Evolutionary conservation across 2,113 vertebrate genomes (phyloP).

Genomic region (Octodon degus): DNA sequence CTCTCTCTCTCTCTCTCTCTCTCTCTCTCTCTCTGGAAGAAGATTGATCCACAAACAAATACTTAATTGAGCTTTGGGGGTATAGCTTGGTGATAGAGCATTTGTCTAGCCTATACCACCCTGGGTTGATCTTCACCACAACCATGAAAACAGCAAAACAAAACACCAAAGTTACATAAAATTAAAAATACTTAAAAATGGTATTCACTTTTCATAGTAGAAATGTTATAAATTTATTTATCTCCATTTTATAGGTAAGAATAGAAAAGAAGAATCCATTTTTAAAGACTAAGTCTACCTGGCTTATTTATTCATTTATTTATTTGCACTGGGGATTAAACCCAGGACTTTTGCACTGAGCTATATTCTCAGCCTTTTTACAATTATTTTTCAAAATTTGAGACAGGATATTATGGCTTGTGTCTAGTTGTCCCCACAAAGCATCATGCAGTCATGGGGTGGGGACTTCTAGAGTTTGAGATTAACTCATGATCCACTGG

Average conservation of each 20-base stretch:
- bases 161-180: neutral
- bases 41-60: neutral
- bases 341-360: neutral
- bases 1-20: neutral
- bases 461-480: too few relatives aligned
- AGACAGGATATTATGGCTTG: neutral
- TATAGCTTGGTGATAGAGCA: neutral
- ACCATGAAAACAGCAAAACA: neutral
- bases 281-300: neutral
- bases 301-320: neutral
- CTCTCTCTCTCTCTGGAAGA: neutral
- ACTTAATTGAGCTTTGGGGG: neutral
- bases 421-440: too few relatives aligned
- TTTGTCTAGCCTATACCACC: neutral
- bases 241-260: constrained; percentile 52
- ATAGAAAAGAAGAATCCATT: constrained; percentile 27
- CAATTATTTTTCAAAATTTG: neutral
- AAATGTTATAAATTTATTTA: neutral
- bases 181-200: neutral
- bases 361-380: neutral
- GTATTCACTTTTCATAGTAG: neutral
- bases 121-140: neutral
- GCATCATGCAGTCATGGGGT: too few relatives aligned
- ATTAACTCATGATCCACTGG: too few relatives aligned
- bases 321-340: neutral